Evolutionary conservation across 2,113 vertebrate genomes (phyloP).

Genomic region (Calyptomena viridis): DNA sequence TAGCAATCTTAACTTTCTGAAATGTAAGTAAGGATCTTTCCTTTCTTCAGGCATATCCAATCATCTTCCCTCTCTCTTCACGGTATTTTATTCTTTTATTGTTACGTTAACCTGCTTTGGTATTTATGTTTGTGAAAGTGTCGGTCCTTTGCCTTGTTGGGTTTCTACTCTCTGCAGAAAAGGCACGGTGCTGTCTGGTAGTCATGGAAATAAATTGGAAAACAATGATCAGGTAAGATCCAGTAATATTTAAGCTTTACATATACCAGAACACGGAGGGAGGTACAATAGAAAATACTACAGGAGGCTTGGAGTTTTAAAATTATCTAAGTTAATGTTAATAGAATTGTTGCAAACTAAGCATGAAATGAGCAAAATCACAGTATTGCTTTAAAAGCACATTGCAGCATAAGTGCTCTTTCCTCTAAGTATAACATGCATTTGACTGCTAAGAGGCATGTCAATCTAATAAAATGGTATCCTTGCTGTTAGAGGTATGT

Average conservation of each 20-base stretch:
- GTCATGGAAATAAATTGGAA: neutral
- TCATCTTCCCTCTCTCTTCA: neutral
- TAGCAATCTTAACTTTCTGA: neutral
- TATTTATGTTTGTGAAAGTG: neutral
- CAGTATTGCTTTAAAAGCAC: neutral
- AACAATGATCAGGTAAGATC: neutral
- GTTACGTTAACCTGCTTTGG: neutral
- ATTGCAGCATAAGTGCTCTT: neutral
- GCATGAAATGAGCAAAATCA: neutral
- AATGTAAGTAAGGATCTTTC: neutral
- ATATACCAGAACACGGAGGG: neutral
- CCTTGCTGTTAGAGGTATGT: neutral
- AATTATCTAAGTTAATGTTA: neutral
- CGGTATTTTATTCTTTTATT: neutral
- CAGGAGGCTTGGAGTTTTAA: neutral
- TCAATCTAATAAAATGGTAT: neutral
- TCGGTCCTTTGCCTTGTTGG: neutral
- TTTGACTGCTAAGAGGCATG: neutral
- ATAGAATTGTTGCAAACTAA: neutral
- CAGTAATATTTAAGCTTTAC: neutral
- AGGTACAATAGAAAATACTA: neutral
- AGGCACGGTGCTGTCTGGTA: neutral
- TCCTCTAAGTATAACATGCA: rapidly evolving
- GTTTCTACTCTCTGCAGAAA: neutral
- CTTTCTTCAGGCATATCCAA: neutral